Percentiles rank a stretch among this genome's conserved stretches.
phyloP scores from a whole-genome alignment of 2,797 vertebrate genomes.

The Cossypha heuglini region DNA sequence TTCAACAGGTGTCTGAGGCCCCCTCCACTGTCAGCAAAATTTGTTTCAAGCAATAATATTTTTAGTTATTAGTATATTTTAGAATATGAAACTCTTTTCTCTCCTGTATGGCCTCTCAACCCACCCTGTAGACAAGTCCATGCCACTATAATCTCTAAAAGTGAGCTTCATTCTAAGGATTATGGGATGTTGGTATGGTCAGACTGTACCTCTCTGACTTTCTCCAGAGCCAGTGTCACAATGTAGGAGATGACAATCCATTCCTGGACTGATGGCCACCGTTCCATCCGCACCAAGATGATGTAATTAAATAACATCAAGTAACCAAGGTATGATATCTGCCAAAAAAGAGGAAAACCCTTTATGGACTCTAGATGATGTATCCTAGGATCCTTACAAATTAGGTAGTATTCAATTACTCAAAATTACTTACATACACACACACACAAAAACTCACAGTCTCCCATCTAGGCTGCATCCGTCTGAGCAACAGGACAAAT shows the following conservation, averaged over 20 bases:
- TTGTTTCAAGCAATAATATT: not conserved
- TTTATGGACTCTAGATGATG: not conserved
- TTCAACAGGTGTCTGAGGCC: not conserved
- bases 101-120: not conserved
- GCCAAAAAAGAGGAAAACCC: not conserved
- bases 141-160: not conserved
- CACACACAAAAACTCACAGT: not conserved
- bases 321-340: conserved; percentile 96
- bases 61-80: not conserved
- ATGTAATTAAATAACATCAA: conserved; percentile 97
- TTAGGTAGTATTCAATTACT: not conserved
- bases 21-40: not conserved
- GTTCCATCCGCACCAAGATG: conserved; percentile 96
- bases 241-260: conserved; percentile 97
- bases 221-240: conserved; percentile 91
- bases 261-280: conserved; percentile 91
- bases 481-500: not conserved
- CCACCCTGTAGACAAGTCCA: not conserved
- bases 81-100: not conserved
- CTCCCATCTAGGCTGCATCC: not conserved
- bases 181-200: not conserved
- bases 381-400: not conserved
- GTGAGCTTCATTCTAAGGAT: not conserved
- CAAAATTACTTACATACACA: not conserved
- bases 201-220: conserved; percentile 90